Base-by-base conservation (phyloP, 2,888 invertebrate genomes). In the Bhutanitis thaidina region DNA sequence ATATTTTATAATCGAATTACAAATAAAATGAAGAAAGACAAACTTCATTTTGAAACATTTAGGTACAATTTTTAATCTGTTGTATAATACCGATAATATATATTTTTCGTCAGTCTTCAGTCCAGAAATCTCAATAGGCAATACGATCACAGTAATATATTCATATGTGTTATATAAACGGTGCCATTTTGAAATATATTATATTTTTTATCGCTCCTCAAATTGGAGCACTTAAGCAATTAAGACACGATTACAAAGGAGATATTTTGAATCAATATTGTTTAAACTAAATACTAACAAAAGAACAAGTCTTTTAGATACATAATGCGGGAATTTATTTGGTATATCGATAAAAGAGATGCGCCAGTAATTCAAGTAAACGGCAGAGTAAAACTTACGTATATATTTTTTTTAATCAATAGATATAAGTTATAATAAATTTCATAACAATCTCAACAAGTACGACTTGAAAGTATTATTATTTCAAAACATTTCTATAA, bases 81-180 rank as follows among this genome's bases (percentile, higher is more conserved):
- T 43, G 41, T 54, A 62, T 59, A 61, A 60, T 52, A 54, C 32
- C 15, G 30, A 43, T 56, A 61, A 59, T 56, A 60, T 57, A 64
- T 57, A 59, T 70, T 73, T 74, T 72, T 68, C 71, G 72, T 85
- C 87, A 88, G 88, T 88, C 86, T 87, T 87, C 78, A 63, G 74
- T 78, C 80, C 82, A 84, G 78, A 87, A 87, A 87, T 86, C 86
- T 87, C 85, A 85, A 82, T 74, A 80, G 83, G 83, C 83, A 78
- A 44, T 70, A 69, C 69, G 71, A 86, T 87, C 87, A 87, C 87
- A 87, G 85, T n/a, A 32, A 70, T 69, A 71, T 68, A 67, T 64
- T 71, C 71, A 69, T 74, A 74, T 67, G 68, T 66, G 71, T 65
- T 62, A 20, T 68, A 67, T 54, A 64, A 36, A 41, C 69, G 73